These are phyloP conservation scores for Agrotis clavis DNA, from an alignment of 2,888 invertebrate genomes.

Conservation along the genomic window DNA sequence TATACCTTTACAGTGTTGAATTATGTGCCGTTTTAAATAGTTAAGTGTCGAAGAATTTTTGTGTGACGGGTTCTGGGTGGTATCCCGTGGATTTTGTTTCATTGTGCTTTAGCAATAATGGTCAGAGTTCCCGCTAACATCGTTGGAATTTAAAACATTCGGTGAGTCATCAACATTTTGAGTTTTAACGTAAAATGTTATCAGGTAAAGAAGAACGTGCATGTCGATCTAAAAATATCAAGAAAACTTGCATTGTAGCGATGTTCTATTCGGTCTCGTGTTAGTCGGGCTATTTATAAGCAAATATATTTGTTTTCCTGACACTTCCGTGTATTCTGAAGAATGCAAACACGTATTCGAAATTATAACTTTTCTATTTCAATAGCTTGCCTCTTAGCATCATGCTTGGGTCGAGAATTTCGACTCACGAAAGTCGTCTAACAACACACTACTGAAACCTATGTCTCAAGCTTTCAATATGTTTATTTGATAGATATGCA, in stretches of 20 bases:
- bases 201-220: conserved; percentile 57
- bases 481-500: not conserved
- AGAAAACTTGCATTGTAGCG: conserved; percentile 65
- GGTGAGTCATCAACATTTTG: conserved; percentile 88
- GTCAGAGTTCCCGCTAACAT: conserved; percentile 86
- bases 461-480: not conserved
- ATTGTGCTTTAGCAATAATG: conserved; percentile 85
- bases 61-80: conserved; percentile 84
- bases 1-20: conserved; percentile 70
- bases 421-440: not conserved
- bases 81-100: conserved; percentile 85
- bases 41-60: conserved; percentile 79
- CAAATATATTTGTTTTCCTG: conserved; percentile 66
- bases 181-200: conserved; percentile 69
- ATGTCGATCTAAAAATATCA: conserved; percentile 69
- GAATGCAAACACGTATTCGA: conserved; percentile 66
- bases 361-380: conserved; percentile 54
- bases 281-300: conserved; percentile 74
- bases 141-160: conserved; percentile 90
- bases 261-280: conserved; percentile 64
- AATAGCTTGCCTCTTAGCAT: conserved; percentile 23
- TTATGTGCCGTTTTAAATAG: conserved; percentile 80
- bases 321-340: conserved; percentile 66
- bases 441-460: not conserved
- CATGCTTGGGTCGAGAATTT: conserved; percentile 25